Evolutionary conservation across 2,113 vertebrate genomes (phyloP).

Genomic region (Psittacara wagleri): DNA sequence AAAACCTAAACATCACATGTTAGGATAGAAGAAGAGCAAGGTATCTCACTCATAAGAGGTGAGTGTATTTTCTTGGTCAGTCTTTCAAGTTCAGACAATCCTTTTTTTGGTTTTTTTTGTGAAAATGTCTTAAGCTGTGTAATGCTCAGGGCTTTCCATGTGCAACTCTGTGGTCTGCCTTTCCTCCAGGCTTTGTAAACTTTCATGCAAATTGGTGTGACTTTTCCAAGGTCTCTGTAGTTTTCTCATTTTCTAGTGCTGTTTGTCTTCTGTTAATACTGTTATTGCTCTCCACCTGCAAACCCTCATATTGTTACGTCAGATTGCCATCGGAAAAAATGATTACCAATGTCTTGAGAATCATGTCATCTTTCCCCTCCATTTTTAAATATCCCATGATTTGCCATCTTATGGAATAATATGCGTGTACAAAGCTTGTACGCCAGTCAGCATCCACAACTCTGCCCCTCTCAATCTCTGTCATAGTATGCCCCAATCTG

Average conservation of each 20-base stretch:
- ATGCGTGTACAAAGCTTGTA: neutral
- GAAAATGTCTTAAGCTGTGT: neutral
- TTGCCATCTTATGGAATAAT: neutral
- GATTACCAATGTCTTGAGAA: neutral
- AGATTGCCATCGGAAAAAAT: neutral
- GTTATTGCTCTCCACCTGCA: neutral
- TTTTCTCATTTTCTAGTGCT: neutral
- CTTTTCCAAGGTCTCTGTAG: neutral
- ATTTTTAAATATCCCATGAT: neutral
- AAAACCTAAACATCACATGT: neutral
- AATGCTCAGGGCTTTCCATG: neutral
- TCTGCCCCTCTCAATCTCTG: neutral
- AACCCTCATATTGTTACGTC: neutral
- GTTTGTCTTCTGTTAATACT: neutral
- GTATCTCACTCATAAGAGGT: neutral
- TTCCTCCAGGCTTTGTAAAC: neutral
- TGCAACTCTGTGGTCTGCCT: neutral
- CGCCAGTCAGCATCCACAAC: neutral
- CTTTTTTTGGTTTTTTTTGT: neutral
- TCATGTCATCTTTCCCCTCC: fast-evolving
- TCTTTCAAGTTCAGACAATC: neutral
- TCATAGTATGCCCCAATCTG: neutral
- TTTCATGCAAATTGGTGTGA: neutral
- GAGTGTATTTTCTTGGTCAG: neutral
- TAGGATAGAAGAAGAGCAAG: neutral